Percentiles rank a stretch among this genome's conserved stretches.
Conservation (phyloP, 1,140 invertebrate genomes). For the Diprion similis region DNA sequence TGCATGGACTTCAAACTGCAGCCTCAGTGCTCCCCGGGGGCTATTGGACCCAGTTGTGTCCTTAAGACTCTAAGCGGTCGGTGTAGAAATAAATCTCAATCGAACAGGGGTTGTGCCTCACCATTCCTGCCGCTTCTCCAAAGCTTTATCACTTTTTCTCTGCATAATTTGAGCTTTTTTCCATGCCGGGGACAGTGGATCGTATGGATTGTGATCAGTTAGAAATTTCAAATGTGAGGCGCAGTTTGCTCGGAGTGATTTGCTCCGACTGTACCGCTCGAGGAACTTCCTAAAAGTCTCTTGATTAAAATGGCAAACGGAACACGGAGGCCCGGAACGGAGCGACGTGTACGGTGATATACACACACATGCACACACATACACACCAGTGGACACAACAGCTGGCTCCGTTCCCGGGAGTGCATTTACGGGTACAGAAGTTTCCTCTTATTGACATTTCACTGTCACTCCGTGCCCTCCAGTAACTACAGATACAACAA, state of each 20-base stretch:
- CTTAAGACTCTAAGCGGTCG: neutral
- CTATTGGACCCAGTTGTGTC: neutral
- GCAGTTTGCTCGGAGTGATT: neutral
- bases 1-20: slow-evolving; percentile 7
- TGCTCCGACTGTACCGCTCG: neutral
- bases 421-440: slow-evolving; percentile 60
- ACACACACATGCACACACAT: slow-evolving; percentile 28
- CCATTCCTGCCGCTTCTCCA: neutral
- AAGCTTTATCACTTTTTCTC: neutral
- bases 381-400: slow-evolving; percentile 55
- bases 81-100: neutral
- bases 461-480: slow-evolving; percentile 6
- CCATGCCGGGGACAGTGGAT: slow-evolving; percentile 18
- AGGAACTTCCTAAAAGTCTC: slow-evolving; percentile 33
- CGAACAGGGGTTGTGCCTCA: neutral
- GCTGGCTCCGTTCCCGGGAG: slow-evolving; percentile 62
- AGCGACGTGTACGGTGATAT: neutral
- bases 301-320: slow-evolving; percentile 62
- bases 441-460: slow-evolving; percentile 60
- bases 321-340: slow-evolving; percentile 33
- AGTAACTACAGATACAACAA: neutral
- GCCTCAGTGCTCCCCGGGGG: neutral
- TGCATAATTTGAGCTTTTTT: neutral
- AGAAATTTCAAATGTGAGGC: no score
- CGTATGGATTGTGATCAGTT: slow-evolving; percentile 41